Base-by-base conservation (phyloP, 2,797 vertebrate genomes). In the Anas georgica region DNA sequence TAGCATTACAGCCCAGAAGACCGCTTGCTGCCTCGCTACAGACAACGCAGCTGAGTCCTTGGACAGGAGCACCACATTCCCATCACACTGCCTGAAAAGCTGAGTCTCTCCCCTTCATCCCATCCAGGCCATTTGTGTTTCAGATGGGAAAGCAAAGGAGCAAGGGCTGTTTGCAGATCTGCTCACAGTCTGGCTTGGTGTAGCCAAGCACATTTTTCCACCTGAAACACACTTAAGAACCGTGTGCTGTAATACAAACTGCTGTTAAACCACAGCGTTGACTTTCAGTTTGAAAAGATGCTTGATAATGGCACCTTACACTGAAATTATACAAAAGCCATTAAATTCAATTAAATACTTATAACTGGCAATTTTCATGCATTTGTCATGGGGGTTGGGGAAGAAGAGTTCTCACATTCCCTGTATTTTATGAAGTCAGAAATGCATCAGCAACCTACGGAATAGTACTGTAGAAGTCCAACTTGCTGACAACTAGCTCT, bases 341-440 rank as follows among this genome's bases (percentile, higher is more conserved):
- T 52, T 73, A 52, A 67, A 90, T 73, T 63, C 35, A 84, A 63
- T 56, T 70, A 67, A 91, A 37, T 75, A 75, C 41, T 37, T 37
- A 45, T 11, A 20, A 52, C 20, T 74, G 39, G 13, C 4, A 39
- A 31, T 59, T 43, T 69, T 12, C 56, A 50, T 15, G 20, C 16
- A 58, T 86, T 83, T 84, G 63, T 60, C 62, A 82, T 15, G 11
- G 56, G 43, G n/a, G 13, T 25, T 10, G 9, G 17, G 43, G 29
- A 50, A 79, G 45, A 9, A 12, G 1, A 28, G 37, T 52, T 7
- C 28, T 56, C 10, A 1, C 8, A 17, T 39, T 64, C 12, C 5
- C 12, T 48, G 15, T 33, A 54, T 77, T 85, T 91, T 43, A 58
- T 77, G 12, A 95, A 92, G 28, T 46, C 72, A 63, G 68, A 88